These are phyloP conservation scores for Patella caerulea DNA, from an alignment of 2,888 invertebrate genomes.

Conservation along the genomic window DNA sequence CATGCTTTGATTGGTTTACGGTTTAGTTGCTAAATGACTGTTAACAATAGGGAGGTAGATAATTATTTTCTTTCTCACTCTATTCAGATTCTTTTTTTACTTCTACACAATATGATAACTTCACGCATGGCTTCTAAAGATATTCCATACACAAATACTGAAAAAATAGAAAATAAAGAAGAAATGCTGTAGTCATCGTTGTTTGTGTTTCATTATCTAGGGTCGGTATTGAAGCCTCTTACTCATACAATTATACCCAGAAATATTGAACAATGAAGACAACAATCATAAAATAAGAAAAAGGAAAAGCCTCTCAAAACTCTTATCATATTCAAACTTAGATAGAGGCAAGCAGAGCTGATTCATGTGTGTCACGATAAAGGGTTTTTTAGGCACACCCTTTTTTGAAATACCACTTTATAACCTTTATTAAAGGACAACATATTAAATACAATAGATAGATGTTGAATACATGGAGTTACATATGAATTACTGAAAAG, in stretches of 20 bases:
- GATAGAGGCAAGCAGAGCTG: neutral
- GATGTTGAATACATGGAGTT: neutral
- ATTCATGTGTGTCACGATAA: neutral
- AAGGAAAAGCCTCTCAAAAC: constrained; percentile 1
- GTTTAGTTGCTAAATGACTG: too few species aligned
- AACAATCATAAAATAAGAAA: constrained; percentile 10
- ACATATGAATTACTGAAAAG: neutral
- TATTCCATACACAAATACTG: too few species aligned
- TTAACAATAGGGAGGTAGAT: too few species aligned
- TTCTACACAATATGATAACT: too few species aligned
- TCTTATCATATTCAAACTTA: constrained; percentile 5
- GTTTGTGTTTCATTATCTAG: constrained; percentile 11
- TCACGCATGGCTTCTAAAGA: too few species aligned
- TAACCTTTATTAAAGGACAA: constrained; percentile 10
- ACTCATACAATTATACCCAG: neutral
- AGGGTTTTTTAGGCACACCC: constrained; percentile 9
- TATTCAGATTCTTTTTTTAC: too few species aligned
- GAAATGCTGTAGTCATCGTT: constrained; percentile 4
- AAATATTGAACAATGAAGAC: constrained; percentile 9
- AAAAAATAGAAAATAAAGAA: constrained; percentile 4
- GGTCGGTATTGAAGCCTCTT: neutral
- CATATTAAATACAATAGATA: constrained; percentile 3
- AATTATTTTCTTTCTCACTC: too few species aligned
- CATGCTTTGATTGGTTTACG: too few species aligned
- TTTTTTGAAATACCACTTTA: neutral